Percentiles rank a stretch among this genome's conserved stretches.
phyloP scores from a whole-genome alignment of 23 tunicate species.

The Halocynthia roretzi region DNA sequence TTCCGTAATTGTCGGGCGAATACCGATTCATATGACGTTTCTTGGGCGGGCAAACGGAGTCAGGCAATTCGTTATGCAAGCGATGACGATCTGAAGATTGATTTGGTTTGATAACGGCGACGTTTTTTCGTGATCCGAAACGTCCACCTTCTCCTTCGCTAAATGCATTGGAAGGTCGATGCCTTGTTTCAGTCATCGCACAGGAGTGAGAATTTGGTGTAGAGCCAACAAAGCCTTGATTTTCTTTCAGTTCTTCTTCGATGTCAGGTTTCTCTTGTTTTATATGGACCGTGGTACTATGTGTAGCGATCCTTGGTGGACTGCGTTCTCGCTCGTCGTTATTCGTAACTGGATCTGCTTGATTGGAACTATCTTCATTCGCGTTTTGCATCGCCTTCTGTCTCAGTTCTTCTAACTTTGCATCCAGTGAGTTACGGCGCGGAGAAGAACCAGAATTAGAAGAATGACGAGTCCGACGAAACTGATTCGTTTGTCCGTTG shows the following conservation, averaged over 20 bases:
- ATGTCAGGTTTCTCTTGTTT: too few species aligned
- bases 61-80: neutral
- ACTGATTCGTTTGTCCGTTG: too few species aligned
- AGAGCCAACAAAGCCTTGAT: neutral
- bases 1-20: constrained; percentile 17
- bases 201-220: constrained; percentile 2
- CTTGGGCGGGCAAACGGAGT: constrained; percentile 8
- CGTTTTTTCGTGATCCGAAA: constrained; percentile 5
- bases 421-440: constrained; percentile 28
- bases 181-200: neutral
- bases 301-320: too few species aligned
- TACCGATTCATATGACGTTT: constrained; percentile 18
- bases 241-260: too few species aligned
- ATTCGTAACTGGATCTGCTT: too few species aligned
- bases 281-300: too few species aligned
- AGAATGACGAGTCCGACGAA: too few species aligned
- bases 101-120: constrained; percentile 24
- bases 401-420: constrained; percentile 42
- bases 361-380: neutral
- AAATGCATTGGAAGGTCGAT: constrained; percentile 9
- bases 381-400: constrained; percentile 21
- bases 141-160: constrained; percentile 11
- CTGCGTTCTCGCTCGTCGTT: too few species aligned
- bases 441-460: neutral
- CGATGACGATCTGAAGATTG: neutral